Base-by-base conservation (phyloP, 2,113 vertebrate genomes). In the Bambusicola thoracicus region DNA sequence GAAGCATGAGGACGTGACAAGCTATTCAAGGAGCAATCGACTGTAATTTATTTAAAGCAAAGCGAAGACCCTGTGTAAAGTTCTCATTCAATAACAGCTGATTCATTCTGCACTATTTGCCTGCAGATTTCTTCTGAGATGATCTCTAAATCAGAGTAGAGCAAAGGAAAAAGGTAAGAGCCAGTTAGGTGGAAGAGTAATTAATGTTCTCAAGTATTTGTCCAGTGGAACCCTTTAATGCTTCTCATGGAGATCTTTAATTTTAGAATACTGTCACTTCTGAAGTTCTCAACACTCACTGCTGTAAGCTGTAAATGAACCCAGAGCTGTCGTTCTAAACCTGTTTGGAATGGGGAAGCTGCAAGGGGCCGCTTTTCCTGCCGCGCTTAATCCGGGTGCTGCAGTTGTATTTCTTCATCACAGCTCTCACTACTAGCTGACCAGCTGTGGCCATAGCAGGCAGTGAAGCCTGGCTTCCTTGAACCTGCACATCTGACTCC, bases 31-130 rank as follows among this genome's bases (percentile, higher is more conserved):
- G 65, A 63, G n/a, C 4, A n/a, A 48, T 11, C 21, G 14, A 66
- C 75, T 92, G 66, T 96, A 91, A 83, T 92, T 96, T 91, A 79
- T 75, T 67, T 96, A 36, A 79, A 72, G 12, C 29, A 7, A 5
- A 6, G 30, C 16, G 89, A 87, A 95, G 94, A 88, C 83, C 65
- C 30, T 74, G 61, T 83, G 58, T 73, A 81, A 93, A 85, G 79
- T 92, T 85, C 66, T 62, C 14, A 16, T 38, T 62, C 24, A 94
- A 69, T 93, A 95, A 81, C 83, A 81, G 74, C 85, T 95, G 78
- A 67, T 91, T 95, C 96, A 87, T 96, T 90, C 91, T 90, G 92
- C 56, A 80, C 68, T 92, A 78, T 85, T 95, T 93, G 83, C 73
- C 95, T 94, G 93, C 73, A 41, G 43, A 56, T 68, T 67, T 27